These are phyloP conservation scores for Taphrorychus bicolor DNA, from an alignment of 2,888 invertebrate genomes.

Conservation along the genomic window DNA sequence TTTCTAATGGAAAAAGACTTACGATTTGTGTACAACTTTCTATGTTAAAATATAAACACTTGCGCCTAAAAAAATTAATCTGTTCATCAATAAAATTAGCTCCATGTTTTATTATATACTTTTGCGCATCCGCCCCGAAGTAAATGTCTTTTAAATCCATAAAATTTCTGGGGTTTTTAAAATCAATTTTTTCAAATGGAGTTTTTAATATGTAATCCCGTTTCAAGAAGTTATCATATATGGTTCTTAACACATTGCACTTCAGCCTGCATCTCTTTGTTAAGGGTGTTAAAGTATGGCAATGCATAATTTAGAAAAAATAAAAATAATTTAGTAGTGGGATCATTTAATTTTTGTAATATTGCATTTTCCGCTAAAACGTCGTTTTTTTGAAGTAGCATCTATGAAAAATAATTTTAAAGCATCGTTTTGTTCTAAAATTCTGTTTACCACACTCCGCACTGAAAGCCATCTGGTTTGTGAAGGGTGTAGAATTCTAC, in stretches of 20 bases:
- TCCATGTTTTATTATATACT: too few relatives aligned
- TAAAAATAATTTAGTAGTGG: slow-evolving; percentile 2
- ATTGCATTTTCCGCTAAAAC: slow-evolving; percentile 7
- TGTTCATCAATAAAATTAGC: neutral
- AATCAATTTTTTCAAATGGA: slow-evolving; percentile 11
- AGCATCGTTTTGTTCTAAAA: neutral
- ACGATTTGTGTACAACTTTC: slow-evolving; percentile 14
- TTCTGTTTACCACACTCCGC: neutral
- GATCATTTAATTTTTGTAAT: slow-evolving; percentile 9
- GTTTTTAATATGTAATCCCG: slow-evolving; percentile 6
- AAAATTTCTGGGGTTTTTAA: slow-evolving; percentile 13
- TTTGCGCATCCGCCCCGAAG: slow-evolving; percentile 12
- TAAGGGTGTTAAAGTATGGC: slow-evolving; percentile 7
- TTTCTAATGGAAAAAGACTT: slow-evolving; percentile 6
- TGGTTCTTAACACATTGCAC: slow-evolving; percentile 1
- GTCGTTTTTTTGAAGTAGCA: neutral
- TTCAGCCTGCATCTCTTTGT: slow-evolving; percentile 9
- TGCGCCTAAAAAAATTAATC: neutral
- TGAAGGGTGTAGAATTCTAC: slow-evolving; percentile 14
- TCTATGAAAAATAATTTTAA: slow-evolving; percentile 11
- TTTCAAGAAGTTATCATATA: slow-evolving; percentile 16
- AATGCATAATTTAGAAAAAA: slow-evolving; percentile 18
- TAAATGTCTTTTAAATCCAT: slow-evolving; percentile 5
- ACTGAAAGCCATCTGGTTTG: slow-evolving; percentile 13
- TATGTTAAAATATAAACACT: slow-evolving; percentile 11